Evolutionary conservation across 2,113 vertebrate species (phyloP), one percentile per base, ranked within the genome.

Genomic region (Dromaius novaehollandiae): DNA sequence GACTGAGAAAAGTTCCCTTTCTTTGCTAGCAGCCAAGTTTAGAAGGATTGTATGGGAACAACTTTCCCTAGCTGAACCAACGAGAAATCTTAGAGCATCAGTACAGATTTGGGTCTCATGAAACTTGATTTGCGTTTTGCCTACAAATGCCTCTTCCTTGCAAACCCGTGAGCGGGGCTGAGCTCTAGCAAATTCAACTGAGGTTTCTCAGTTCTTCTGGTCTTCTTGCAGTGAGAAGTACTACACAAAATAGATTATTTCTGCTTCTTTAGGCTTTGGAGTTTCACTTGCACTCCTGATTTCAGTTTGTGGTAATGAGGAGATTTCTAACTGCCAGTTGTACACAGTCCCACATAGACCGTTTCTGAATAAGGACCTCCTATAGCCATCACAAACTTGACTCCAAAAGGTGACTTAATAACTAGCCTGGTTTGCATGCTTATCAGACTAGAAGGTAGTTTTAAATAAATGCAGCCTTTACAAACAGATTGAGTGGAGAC

Each of bases 341-440:
- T 51, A 87, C 11, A 4, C 87, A 42, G 56, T 26, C 50, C 48
- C 89, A 38, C 73, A 4, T 68, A 40, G 26, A 82, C 77, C 86
- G 82, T 74, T 80, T 73, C 86, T 48, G 56, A 93, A 86, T 21
- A 80, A 82, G 61, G 90, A 61, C 92, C 79, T 95, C 75, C 46
- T 83, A 89, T 25, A 92, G 82, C 89, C 93, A 26, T 85, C 73
- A 89, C 48, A 89, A 96, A 56, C 86, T 81, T 88, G 75, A 70
- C 78, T 93, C 77, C 68, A 77, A 50, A 85, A 74, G 61, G 88
- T 75, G 68, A 82, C 71, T 87, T 78, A 63, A 88, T 64, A 76
- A 83, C 10, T n/a, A 15, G 14, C 10, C 25, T 26, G 58, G 1
- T 48, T 65, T 82, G n/a, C 51, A 38, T 53, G 51, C 79, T 94